Percentiles rank a stretch among this genome's conserved stretches.
Conservation (phyloP, 2,797 vertebrate genomes). For the Periophthalmus magnuspinnatus region DNA sequence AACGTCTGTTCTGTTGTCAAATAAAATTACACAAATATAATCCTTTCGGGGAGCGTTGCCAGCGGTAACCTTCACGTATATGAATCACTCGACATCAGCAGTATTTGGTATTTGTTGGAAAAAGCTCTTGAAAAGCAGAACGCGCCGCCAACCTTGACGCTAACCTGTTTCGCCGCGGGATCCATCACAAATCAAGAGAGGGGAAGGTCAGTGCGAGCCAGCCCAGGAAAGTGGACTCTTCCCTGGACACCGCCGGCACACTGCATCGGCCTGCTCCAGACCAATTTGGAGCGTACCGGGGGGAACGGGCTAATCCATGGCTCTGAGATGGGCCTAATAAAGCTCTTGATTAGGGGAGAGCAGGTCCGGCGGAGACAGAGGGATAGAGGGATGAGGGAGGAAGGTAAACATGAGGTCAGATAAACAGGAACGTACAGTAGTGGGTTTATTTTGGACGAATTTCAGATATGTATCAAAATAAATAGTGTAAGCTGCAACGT, state of each 20-base stretch:
- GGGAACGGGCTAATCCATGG: slow-evolving; percentile 71
- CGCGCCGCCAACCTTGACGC: slow-evolving; percentile 46
- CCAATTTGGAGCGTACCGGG: slow-evolving; percentile 61
- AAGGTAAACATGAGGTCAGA: background rate
- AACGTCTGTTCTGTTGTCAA: slow-evolving; percentile 31
- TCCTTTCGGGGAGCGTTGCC: slow-evolving; percentile 32
- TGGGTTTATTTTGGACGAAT: background rate
- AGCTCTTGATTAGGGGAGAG: slow-evolving; percentile 66
- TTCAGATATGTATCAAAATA: too few species aligned
- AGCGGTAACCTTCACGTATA: slow-evolving; percentile 43
- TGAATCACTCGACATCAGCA: slow-evolving; percentile 56
- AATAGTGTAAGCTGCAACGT: too few species aligned
- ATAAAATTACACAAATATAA: slow-evolving; percentile 56
- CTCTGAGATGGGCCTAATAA: slow-evolving; percentile 62
- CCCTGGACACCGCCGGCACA: slow-evolving; percentile 41
- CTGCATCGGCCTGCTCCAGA: slow-evolving; percentile 65
- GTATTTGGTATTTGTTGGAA: slow-evolving; percentile 32
- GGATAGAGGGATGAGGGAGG: background rate
- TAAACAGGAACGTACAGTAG: background rate
- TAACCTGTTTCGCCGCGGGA: slow-evolving; percentile 52
- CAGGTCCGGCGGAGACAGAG: slow-evolving; percentile 47
- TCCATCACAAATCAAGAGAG: slow-evolving; percentile 68
- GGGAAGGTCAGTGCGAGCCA: slow-evolving; percentile 60
- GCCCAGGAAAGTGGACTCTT: slow-evolving; percentile 55
- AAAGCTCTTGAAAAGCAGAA: slow-evolving; percentile 58